phyloP scores from a whole-genome alignment of 2,888 invertebrate genomes.

The Hirtodrosophila confusa region DNA sequence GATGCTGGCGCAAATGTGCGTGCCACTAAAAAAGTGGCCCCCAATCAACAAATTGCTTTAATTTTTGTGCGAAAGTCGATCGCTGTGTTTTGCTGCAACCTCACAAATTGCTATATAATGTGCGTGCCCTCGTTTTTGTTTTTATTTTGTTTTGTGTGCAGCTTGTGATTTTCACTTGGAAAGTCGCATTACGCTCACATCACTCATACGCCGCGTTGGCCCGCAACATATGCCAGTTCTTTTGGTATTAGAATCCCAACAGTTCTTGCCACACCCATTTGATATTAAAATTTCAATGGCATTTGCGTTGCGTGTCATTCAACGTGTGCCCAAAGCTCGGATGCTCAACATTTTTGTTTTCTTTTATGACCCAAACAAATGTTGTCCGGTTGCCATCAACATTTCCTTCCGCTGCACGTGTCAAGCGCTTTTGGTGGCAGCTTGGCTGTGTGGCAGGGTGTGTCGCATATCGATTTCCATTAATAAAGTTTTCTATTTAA shows the following conservation, averaged over 20 bases:
- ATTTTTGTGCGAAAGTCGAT: conserved; percentile 66
- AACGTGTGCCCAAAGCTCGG: conserved; percentile 26
- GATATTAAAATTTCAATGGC: conserved; percentile 52
- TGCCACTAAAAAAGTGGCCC: conserved; percentile 44
- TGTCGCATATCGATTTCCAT: conserved; percentile 50
- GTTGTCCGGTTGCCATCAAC: conserved; percentile 25
- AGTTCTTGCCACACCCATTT: conserved; percentile 33
- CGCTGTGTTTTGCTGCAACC: conserved; percentile 47
- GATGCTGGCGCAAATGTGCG: conserved; percentile 42
- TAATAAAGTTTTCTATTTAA: conserved; percentile 42
- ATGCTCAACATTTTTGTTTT: conserved; percentile 10
- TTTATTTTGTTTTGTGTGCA: conserved; percentile 19
- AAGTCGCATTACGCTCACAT: conserved; percentile 39
- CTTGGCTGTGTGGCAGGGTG: conserved; percentile 17
- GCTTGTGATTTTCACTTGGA: conserved; percentile 57
- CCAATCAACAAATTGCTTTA: conserved; percentile 64
- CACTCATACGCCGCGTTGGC: conserved; percentile 45
- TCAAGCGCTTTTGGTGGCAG: not conserved
- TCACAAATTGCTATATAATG: conserved; percentile 74
- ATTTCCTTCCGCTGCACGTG: conserved; percentile 34
- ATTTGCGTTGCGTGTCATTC: conserved; percentile 48
- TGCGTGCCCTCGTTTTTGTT: conserved; percentile 73
- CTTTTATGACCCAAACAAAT: conserved; percentile 40
- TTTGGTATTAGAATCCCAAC: not conserved
- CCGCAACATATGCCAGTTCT: conserved; percentile 24